Evolutionary conservation across 2,797 vertebrate species (phyloP).

Genomic region (Manis pentadactyla): DNA sequence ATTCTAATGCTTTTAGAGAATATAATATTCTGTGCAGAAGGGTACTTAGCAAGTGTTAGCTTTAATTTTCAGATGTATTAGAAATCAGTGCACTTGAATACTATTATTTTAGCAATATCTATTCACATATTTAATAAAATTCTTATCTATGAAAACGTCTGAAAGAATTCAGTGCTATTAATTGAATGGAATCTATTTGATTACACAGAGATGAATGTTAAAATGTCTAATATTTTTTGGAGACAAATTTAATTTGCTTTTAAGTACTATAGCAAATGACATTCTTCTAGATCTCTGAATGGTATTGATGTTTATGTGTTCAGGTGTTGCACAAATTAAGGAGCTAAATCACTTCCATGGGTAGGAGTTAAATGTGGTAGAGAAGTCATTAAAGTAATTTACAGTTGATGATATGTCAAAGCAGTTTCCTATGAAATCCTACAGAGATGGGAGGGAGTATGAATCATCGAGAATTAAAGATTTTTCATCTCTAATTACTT

Average conservation of each 20-base stretch:
- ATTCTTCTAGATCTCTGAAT: slow-evolving; percentile 78
- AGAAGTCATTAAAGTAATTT: slow-evolving; percentile 84
- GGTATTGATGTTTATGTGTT: slow-evolving; percentile 79
- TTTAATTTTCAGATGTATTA: slow-evolving; percentile 44
- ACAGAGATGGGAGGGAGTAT: slow-evolving; percentile 61
- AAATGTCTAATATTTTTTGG: slow-evolving; percentile 66
- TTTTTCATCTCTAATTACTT: slow-evolving; percentile 71
- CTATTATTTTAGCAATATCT: slow-evolving; percentile 44
- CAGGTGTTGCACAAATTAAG: slow-evolving; percentile 83
- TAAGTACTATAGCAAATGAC: slow-evolving; percentile 70
- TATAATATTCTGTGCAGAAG: neutral
- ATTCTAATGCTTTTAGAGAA: slow-evolving; percentile 49
- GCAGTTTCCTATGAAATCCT: slow-evolving; percentile 76
- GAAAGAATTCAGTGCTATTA: slow-evolving; percentile 48
- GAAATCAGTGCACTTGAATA: slow-evolving; percentile 37
- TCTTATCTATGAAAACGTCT: slow-evolving; percentile 51
- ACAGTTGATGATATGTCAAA: slow-evolving; percentile 78
- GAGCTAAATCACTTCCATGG: slow-evolving; percentile 80
- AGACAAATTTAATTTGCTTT: slow-evolving; percentile 78
- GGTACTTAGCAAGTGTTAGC: neutral
- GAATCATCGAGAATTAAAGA: slow-evolving; percentile 68
- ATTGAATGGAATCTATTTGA: slow-evolving; percentile 71
- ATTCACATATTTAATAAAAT: slow-evolving; percentile 63
- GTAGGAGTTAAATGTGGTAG: slow-evolving; percentile 82
- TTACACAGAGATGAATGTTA: slow-evolving; percentile 60